Evolutionary conservation across 2,888 invertebrate genomes (phyloP).

Genomic region (Homarus gammarus): DNA sequence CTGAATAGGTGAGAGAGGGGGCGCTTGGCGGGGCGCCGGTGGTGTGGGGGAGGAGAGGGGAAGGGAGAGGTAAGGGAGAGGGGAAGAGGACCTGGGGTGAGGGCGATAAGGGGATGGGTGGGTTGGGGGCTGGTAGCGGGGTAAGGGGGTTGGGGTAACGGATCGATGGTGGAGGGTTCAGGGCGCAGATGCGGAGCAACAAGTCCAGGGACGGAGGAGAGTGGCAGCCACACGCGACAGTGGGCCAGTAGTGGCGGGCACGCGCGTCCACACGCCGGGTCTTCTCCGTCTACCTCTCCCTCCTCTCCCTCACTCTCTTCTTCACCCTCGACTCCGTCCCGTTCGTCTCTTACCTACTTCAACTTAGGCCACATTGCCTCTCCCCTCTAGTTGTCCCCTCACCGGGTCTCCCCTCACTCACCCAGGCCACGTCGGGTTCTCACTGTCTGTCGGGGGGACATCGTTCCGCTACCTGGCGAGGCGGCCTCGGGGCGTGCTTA

Average conservation of each 20-base stretch:
- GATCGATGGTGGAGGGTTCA: slow-evolving; percentile 46
- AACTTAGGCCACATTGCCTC: neutral
- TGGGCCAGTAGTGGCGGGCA: slow-evolving; percentile 47
- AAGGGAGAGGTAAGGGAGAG: neutral
- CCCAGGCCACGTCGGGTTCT: neutral
- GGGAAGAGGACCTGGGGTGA: neutral
- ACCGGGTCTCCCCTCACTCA: neutral
- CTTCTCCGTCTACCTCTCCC: neutral
- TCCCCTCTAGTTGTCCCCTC: neutral
- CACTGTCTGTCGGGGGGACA: neutral
- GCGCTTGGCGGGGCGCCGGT: neutral
- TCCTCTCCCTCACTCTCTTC: slow-evolving; percentile 15
- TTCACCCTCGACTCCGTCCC: neutral
- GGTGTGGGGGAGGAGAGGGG: slow-evolving; percentile 10
- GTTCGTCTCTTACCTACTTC: neutral
- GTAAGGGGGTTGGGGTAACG: slow-evolving; percentile 6
- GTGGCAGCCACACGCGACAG: slow-evolving; percentile 47
- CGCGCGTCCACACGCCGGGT: slow-evolving; percentile 16
- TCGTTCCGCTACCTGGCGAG: neutral
- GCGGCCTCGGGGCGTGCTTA: neutral
- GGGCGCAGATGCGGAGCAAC: slow-evolving; percentile 52
- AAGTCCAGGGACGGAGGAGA: slow-evolving; percentile 36
- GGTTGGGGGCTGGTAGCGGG: neutral
- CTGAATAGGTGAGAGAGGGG: slow-evolving; percentile 41
- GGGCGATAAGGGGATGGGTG: neutral